Evolutionary conservation across 92 coral and sea anemone genomes (phyloP), one percentile per base, ranked within the genome.

Genomic region (Porites rus): DNA sequence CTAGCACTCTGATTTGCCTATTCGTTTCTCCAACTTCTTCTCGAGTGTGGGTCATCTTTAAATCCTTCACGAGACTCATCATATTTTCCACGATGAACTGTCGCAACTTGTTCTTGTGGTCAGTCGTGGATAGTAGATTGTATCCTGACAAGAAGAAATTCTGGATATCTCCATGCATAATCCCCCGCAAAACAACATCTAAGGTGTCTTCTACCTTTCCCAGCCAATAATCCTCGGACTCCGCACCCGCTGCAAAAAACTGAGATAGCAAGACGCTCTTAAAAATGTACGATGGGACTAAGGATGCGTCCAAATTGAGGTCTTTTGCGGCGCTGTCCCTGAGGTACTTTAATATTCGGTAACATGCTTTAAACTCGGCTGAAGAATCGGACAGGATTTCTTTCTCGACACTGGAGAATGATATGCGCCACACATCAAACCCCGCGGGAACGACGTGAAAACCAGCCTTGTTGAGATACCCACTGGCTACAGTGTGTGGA

Each of bases 381-480:
- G 83, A 53, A 64, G 83, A 78, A 28, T 52, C 14, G 18, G 56
- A 20, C 25, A 78, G 71, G 7, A 78, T 14, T 8, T 61, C 60
- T 38, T 61, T 78, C 70, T 78, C 83, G 58, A 58, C 73, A 56
- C 61, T 50, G 61, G 83, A 78, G 31, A 78, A 78, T 52, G 83
- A 78, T 4, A 78, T n/a, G 22, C 83, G 83, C 83, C 83, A 63
- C 6, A 54, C 64, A 25, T 24, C 83, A 31, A 38, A 28, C 28
- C 56, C 74, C 43, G 72, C 83, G 0, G 83, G 83, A 21, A 78
- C 83, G 28, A 78, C 83, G 62, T 78, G 83, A 65, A 78, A 78
- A 20, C 83, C 83, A 19, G 11, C 13, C 59, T 17, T 64, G 12
- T 67, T 11, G 6, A 78, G 73, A 38, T 38, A 38, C 17, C 21